Evolutionary conservation across 2,888 invertebrate species (phyloP).

Genomic region (Autographa pulchrina): DNA sequence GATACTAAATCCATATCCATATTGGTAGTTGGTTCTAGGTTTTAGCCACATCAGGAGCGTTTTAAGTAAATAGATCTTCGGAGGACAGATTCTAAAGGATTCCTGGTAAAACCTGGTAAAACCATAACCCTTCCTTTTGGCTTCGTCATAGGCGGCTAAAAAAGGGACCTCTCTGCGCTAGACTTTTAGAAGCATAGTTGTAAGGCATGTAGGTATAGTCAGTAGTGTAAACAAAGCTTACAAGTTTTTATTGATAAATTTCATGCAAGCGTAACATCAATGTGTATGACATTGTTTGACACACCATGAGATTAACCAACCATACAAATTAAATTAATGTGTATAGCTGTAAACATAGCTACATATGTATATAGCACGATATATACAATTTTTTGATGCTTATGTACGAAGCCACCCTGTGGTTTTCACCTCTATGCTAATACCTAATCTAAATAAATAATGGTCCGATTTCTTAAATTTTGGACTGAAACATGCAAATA

Average conservation of each 20-base stretch:
- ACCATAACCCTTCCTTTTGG: no score
- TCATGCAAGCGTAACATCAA: neutral
- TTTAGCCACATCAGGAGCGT: no score
- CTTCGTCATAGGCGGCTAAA: no score
- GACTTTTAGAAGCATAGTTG: no score
- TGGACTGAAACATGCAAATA: no score
- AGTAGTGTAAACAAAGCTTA: neutral
- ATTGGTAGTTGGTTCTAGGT: neutral
- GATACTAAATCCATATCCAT: neutral
- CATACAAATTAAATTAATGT: neutral
- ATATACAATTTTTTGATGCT: neutral
- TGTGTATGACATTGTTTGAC: neutral
- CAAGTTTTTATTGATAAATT: neutral
- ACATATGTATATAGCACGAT: neutral
- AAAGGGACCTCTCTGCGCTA: no score
- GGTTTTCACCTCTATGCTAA: neutral
- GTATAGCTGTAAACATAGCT: neutral
- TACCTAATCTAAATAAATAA: neutral
- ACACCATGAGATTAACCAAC: no score
- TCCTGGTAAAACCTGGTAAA: no score
- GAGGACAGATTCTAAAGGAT: no score
- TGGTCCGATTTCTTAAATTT: neutral
- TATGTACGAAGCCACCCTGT: neutral
- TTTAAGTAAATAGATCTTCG: no score
- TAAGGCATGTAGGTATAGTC: neutral